A percentile compares a stretch with the other conserved stretches of the same genome.
Evolutionary conservation across 2,888 invertebrate genomes (phyloP).

Genomic region (Ornithoptera alexandrae): DNA sequence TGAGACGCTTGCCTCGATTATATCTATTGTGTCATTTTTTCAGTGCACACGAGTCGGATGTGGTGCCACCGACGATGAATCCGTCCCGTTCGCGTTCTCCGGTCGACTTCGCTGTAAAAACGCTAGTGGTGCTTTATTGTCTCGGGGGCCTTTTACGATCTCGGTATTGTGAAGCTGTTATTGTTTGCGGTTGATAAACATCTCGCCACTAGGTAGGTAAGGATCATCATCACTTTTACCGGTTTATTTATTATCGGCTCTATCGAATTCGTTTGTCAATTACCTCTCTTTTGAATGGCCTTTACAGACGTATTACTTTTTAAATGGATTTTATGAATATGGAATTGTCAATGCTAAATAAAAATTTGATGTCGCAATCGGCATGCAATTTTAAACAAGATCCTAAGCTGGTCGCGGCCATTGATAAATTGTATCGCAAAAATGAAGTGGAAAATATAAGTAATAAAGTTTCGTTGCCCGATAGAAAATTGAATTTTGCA

Average conservation of each 20-base stretch:
- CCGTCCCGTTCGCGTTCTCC: conserved; percentile 70
- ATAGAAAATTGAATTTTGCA: conserved; percentile 59
- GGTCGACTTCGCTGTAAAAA: conserved; percentile 73
- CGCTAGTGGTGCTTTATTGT: conserved; percentile 74
- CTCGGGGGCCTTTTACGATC: conserved; percentile 76
- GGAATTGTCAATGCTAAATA: conserved; percentile 52
- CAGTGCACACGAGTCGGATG: conserved; percentile 71
- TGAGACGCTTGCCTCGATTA: conserved; percentile 78
- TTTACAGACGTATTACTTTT: conserved; percentile 38
- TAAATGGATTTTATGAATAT: conserved; percentile 67
- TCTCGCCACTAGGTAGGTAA: conserved; percentile 76
- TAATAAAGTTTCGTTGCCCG: conserved; percentile 48
- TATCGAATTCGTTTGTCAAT: conserved; percentile 66
- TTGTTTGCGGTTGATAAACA: conserved; percentile 80
- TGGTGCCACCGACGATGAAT: conserved; percentile 76
- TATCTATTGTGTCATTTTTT: conserved; percentile 79
- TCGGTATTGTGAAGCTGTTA: conserved; percentile 76
- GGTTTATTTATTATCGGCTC: conserved; percentile 63
- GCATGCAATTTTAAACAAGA: conserved; percentile 59
- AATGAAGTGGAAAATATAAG: conserved; percentile 35
- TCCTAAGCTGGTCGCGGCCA: conserved; percentile 59
- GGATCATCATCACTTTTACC: conserved; percentile 76
- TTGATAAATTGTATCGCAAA: conserved; percentile 55
- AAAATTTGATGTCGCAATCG: conserved; percentile 49
- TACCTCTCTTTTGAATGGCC: conserved; percentile 57